Percentiles rank a stretch among this genome's conserved stretches.
Evolutionary conservation across 2,888 invertebrate genomes (phyloP).

Genomic region (Pyrgus malvae): DNA sequence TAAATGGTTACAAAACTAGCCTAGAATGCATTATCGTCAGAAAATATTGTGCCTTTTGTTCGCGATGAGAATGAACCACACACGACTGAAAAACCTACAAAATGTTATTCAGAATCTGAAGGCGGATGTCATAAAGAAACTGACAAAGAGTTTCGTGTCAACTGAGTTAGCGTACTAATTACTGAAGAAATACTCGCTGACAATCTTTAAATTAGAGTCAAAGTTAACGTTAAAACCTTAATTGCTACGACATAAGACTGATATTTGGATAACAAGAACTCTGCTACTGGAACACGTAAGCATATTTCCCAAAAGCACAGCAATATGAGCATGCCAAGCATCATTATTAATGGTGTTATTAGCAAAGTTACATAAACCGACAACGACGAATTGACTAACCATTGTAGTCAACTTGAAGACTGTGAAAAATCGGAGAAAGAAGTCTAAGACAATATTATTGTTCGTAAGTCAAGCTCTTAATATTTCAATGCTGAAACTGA

Average conservation of each 20-base stretch:
- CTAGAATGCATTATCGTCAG: slow-evolving; percentile 39
- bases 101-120: slow-evolving; percentile 48
- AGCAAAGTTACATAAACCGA: slow-evolving; percentile 52
- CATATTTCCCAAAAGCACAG: slow-evolving; percentile 39
- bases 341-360: slow-evolving; percentile 47
- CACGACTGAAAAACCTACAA: slow-evolving; percentile 58
- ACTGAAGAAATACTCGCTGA: slow-evolving; percentile 46
- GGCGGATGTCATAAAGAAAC: slow-evolving; percentile 49
- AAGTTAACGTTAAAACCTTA: slow-evolving; percentile 26
- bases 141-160: slow-evolving; percentile 56
- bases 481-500: slow-evolving; percentile 28
- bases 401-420: slow-evolving; percentile 44
- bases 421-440: slow-evolving; percentile 37
- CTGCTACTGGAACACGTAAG: slow-evolving; percentile 11
- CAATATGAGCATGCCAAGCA: slow-evolving; percentile 41
- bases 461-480: slow-evolving; percentile 41
- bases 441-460: slow-evolving; percentile 47
- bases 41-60: slow-evolving; percentile 51
- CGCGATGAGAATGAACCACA: slow-evolving; percentile 40
- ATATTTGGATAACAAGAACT: slow-evolving; percentile 32
- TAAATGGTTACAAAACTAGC: slow-evolving; percentile 41
- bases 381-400: slow-evolving; percentile 37
- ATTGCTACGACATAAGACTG: slow-evolving; percentile 36
- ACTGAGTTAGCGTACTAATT: slow-evolving; percentile 60
- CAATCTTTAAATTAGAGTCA: slow-evolving; percentile 39